These are phyloP conservation scores for Steinernema khuongi DNA, from an alignment of 1,140 invertebrate species.

Conservation along the genomic window DNA sequence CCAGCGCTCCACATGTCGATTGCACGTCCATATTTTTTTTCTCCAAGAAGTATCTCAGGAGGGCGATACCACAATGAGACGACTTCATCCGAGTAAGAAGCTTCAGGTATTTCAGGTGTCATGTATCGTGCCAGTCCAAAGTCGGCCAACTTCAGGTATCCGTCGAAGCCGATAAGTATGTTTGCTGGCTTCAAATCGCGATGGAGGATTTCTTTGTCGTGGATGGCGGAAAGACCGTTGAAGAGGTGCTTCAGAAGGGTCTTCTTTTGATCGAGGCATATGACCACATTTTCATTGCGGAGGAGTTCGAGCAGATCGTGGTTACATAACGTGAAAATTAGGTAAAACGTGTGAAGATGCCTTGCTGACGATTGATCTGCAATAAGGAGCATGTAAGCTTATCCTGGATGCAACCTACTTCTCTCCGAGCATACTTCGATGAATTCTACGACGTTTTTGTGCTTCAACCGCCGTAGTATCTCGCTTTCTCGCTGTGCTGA, in stretches of 20 bases:
- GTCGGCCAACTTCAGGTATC: conserved; percentile 68
- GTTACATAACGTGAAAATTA: conserved; percentile 98
- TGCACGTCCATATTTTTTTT: conserved; percentile 87
- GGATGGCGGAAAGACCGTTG: conserved; percentile 67
- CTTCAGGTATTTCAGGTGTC: conserved; percentile 30
- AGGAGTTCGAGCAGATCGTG: conserved; percentile 94
- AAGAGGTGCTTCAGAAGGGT: conserved; percentile 93
- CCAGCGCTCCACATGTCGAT: conserved; percentile 98
- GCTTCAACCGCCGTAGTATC: conserved; percentile 88
- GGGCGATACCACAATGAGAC: conserved; percentile 97
- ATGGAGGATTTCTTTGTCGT: conserved; percentile 48
- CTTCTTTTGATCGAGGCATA: conserved; percentile 90
- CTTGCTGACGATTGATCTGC: conserved; percentile 70
- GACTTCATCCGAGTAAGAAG: conserved; percentile 86
- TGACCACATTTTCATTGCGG: conserved; percentile 91
- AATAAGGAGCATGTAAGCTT: conserved; percentile 38
- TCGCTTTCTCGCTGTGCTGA: conserved; percentile 93
- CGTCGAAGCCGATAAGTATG: conserved; percentile 92
- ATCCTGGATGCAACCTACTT: conserved; percentile 61
- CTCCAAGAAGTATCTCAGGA: conserved; percentile 79
- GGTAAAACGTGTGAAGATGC: conserved; percentile 79
- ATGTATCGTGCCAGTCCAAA: conserved; percentile 63
- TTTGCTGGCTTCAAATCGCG: conserved; percentile 99
- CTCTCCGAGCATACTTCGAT: conserved; percentile 92
- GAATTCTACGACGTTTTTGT: conserved; percentile 93